Conservation (phyloP, 1,140 invertebrate species). For the Oncopeltus fasciatus region DNA sequence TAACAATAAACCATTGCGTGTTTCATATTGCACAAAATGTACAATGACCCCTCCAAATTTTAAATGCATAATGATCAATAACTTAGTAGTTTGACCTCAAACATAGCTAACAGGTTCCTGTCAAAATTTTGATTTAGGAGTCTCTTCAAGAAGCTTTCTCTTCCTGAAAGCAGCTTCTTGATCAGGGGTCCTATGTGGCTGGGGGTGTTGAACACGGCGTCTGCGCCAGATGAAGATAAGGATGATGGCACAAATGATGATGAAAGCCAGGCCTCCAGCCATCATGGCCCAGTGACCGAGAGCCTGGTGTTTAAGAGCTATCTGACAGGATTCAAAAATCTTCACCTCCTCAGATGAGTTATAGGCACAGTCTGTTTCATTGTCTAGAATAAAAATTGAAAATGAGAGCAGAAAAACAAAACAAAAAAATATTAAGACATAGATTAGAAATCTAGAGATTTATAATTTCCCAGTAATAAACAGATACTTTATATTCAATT, state of each 20-base stretch:
- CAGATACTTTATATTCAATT: background rate
- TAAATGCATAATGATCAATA: too few relatives aligned
- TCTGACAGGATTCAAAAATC: slow-evolving; percentile 9
- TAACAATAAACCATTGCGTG: too few relatives aligned
- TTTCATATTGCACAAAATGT: too few relatives aligned
- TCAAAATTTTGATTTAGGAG: slow-evolving; percentile 4
- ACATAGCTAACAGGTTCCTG: background rate
- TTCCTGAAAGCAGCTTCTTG: slow-evolving; percentile 7
- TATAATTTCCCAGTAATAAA: too few relatives aligned
- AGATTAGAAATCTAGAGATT: too few relatives aligned
- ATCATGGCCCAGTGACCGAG: background rate
- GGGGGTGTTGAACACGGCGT: background rate
- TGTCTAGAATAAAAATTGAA: background rate
- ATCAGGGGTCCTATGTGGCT: background rate
- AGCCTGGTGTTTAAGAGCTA: background rate
- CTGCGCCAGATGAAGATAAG: slow-evolving; percentile 13
- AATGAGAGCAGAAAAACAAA: background rate
- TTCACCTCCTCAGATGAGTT: slow-evolving; percentile 3
- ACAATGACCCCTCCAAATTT: too few relatives aligned
- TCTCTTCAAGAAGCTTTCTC: slow-evolving; percentile 5
- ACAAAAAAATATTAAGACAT: background rate
- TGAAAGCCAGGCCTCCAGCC: background rate
- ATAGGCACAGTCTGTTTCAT: slow-evolving; percentile 6
- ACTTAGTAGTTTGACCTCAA: background rate
- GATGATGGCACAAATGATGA: slow-evolving; percentile 5